Base-by-base conservation (phyloP, 1,140 invertebrate genomes). In the Chironomus striatipennis region DNA sequence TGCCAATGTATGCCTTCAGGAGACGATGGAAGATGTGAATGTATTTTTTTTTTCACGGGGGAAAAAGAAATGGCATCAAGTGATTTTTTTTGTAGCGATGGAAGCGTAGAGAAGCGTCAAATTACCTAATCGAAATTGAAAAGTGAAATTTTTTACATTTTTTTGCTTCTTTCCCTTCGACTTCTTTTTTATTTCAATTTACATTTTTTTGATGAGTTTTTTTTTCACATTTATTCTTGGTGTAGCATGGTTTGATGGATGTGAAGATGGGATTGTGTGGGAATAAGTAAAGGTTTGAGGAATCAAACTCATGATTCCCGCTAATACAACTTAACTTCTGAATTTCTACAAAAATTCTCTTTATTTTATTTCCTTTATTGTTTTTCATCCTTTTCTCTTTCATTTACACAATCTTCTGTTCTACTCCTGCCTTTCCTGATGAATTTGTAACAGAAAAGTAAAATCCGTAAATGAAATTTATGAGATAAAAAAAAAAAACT, bases 41-140 rank as follows among this genome's bases (percentile, higher is more conserved):
- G 5, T 34, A 34, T 5, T 34, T n/a, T n/a, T n/a, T n/a, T n/a
- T n/a, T 34, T 34, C 24, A 34, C 24, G 24, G 24, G 24, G 24
- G 24, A 5, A 5, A 34, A 34, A 2, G 24, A 34, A 34, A 34
- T 34, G 24, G 24, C 24, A 34, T 34, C 24, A 5, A 34, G 24
- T 34, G 24, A 34, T 34, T 34, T 34, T n/a, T 34, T 34, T 1
- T 34, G 24, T 34, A 2, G 24, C 24, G 24, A 34, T 34, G 24
- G 24, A n/a, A 57, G n/a, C 47, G n/a, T 10, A 12, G n/a, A 57
- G 47, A n/a, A 57, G 47, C 47, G 47, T 12, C 47, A 57, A 57
- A 57, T 57, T 57, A 57, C 47, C 47, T 57, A 57, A 57, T 57
- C 47, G 47, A 57, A 57, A 57, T 57, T 57, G 47, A 57, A 57